phyloP scores from a whole-genome alignment of 1,140 invertebrate species.

The Manduca sexta region DNA sequence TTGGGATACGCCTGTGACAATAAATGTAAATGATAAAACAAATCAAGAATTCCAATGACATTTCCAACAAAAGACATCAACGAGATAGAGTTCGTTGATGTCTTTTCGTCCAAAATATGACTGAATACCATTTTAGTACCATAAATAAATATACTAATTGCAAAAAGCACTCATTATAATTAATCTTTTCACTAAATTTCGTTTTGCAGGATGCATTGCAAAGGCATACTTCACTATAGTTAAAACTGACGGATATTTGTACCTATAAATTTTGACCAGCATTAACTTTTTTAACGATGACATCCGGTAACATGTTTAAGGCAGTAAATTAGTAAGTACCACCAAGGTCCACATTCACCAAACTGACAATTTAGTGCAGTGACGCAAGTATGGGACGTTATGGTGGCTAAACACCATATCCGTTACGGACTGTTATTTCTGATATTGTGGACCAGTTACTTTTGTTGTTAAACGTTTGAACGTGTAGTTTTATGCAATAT shows the following conservation, averaged over 20 bases:
- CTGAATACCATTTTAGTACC: neutral
- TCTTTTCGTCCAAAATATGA: neutral
- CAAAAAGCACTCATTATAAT: no score
- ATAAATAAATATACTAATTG: neutral
- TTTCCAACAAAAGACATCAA: neutral
- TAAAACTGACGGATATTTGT: no score
- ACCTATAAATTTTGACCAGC: neutral
- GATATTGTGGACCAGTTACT: constrained; percentile 2
- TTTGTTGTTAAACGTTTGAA: neutral
- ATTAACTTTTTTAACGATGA: neutral
- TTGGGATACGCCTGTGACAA: constrained; percentile 59
- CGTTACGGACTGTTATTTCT: constrained; percentile 9
- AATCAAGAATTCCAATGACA: neutral
- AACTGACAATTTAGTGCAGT: constrained; percentile 2
- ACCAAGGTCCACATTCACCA: constrained; percentile 1
- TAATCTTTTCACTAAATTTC: no score
- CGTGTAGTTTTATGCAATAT: neutral
- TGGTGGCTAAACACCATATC: constrained; percentile 23
- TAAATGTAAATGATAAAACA: no score
- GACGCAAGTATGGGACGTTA: constrained; percentile 29
- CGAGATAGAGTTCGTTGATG: neutral
- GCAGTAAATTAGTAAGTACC: neutral
- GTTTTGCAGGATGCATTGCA: no score
- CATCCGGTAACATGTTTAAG: no score
- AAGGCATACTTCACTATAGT: no score